Base-by-base conservation (phyloP, 2,797 vertebrate genomes). In the Yasuhikotakia modesta region DNA sequence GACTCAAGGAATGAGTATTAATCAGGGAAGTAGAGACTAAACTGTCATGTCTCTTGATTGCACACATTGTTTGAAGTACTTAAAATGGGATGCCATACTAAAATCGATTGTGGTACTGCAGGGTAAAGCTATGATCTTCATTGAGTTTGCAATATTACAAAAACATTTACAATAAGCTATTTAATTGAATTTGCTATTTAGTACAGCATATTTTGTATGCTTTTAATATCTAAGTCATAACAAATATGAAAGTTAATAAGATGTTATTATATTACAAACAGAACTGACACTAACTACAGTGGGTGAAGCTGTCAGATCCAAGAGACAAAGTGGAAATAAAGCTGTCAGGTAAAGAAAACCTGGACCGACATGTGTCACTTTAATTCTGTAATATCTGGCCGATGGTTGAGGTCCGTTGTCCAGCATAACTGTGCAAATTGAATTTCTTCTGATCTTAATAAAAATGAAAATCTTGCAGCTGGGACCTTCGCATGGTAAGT, bases 291-390 rank as follows among this genome's bases (percentile, higher is more conserved):
- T 78, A 82, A 80, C 55, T 78, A 82, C 70, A 80, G 76, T 83
- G 84, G 84, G 80, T 82, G 81, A 78, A 52, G 50, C 79, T 88
- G 85, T 88, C 87, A 87, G 81, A 81, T 69, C 82, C 64, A 60
- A 85, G 84, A 82, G 81, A 86, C 78, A 77, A 85, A 77, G 87
- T 70, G 83, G 70, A 81, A 80, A 85, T 81, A 81, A 71, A 85
- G 85, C 85, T 87, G 87, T 89, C 88, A 87, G 88, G 89, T 91
- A 88, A 90, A 86, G 73, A 89, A 27, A 27, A 91, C 86, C 85
- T 84, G 81, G 69, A 82, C 86, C 70, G 90, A 92, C 91, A 90
- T 88, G 84, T 92, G 91, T 90, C 90, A 88, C 89, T 89, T 89
- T 90, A 85, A 90, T 89, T 91, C 86, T 65, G n/a, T 63, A 53